Evolutionary conservation across 2,888 invertebrate species (phyloP), one percentile per base, ranked within the genome.

Genomic region (Agapostemon virescens): DNA sequence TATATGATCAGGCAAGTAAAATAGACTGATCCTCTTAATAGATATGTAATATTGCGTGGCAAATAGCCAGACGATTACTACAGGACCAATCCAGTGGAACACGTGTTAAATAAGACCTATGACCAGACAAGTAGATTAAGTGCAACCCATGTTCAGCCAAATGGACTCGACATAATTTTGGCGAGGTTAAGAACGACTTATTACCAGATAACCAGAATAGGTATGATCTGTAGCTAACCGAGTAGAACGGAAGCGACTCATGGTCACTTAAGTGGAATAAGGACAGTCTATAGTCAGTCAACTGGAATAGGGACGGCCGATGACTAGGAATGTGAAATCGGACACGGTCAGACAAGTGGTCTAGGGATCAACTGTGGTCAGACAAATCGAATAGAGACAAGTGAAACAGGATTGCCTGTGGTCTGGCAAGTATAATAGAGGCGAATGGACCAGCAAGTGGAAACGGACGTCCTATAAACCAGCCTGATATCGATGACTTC

Each of bases 381-480:
- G 55, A 55, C 55, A 55, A 55, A 23, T 55, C 15, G 55, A 55
- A 55, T 55, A 26, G 55, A 55, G 55, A 26, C 55, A 55, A 55
- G 26, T 55, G 55, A 38, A 30, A 26, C 38, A 13, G 67, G 30
- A 67, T 67, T 67, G 42, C 26, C 42, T 67, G 40, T 45, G 38
- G 33, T 67, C 67, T 40, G 26, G 67, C 67, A 67, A 45, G 55
- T 55, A 55, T 55, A 55, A 55, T 55, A 55, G 55, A 55, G 17
- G 17, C 55, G 55, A 17, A 26, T 55, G 17, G 26, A 30, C 55
- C 26, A 26, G 26, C 26, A 17, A 55, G 17, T 30, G 55, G 55
- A 55, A 55, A 26, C 26, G 55, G 26, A 55, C 26, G 26, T 30
- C 55, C 55, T 55, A 30, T 17, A 7, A 30, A 55, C 55, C 30